phyloP scores from a whole-genome alignment of 2,888 invertebrate genomes.

The Pachycephus smyrnensis region DNA sequence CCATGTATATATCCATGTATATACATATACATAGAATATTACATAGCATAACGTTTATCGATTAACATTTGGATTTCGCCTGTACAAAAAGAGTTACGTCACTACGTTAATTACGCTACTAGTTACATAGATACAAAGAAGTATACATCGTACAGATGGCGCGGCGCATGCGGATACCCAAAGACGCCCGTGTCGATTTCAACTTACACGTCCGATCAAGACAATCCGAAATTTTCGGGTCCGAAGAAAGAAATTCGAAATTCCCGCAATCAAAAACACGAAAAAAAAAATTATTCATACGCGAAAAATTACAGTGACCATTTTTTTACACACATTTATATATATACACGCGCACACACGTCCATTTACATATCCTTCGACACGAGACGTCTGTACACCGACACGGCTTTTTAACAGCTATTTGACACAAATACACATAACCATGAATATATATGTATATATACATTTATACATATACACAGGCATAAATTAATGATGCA shows the following conservation, averaged over 20 bases:
- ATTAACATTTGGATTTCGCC: conserved; percentile 9
- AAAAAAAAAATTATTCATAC: too few relatives aligned
- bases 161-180: too few relatives aligned
- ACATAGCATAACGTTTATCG: background rate
- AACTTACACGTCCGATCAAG: too few relatives aligned
- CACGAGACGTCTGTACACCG: background rate
- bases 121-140: conserved; percentile 41
- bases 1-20: background rate
- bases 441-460: too few relatives aligned
- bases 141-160: conserved; percentile 37
- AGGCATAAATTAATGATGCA: too few relatives aligned
- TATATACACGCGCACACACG: too few relatives aligned
- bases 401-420: conserved; percentile 19
- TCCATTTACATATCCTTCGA: too few relatives aligned
- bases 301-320: too few relatives aligned
- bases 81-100: conserved; percentile 23
- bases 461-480: conserved; percentile 15
- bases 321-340: too few relatives aligned
- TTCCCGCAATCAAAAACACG: too few relatives aligned
- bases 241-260: background rate
- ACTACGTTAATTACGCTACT: background rate
- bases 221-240: too few relatives aligned
- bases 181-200: too few relatives aligned
- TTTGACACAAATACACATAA: conserved; percentile 24
- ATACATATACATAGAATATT: background rate